Evolutionary conservation across 1,140 invertebrate species (phyloP), one percentile per base, ranked within the genome.

Genomic region (Ephestia elutella): DNA sequence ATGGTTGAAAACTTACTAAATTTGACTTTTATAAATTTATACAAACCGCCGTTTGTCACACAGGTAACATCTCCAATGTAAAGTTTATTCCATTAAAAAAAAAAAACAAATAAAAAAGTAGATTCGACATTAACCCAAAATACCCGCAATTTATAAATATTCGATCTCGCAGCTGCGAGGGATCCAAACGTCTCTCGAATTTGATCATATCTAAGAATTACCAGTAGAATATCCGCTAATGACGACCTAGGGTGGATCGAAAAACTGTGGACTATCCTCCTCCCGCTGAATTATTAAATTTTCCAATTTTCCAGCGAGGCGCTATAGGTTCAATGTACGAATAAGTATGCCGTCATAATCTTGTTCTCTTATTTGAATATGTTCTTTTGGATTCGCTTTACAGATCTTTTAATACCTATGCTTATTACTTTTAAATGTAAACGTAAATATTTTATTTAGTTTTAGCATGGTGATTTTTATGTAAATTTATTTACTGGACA

Each of bases 271-370:
- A 25, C 50, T 53, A 25, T 53, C 20, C 13, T 25, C 38, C 11
- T 10, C 50, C 20, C 10, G 38, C 21, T 53, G 50, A 53, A 53
- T 53, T 53, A 53, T 53, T 53, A 53, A 53, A 53, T 53, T 53
- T 53, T 53, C 50, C 50, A 53, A 53, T 53, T 53, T 50, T 11
- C 20, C 50, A 25, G 18, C 20, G 13, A 53, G 19, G 19, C 50
- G 20, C 19, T 53, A 20, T 50, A 50, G 49, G 49, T 50, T 18
- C 49, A 32, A 32, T 32, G 38, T 13, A 3, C 13, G 38, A n/a
- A 44, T 15, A n/a, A n/a, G 15, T 44, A 44, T 44, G 13, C 38
- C 38, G 15, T 15, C 1, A 17, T 44, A 44, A 44, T 44, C 15
- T 44, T 15, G 38, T 44, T 44, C n/a, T 44, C 38, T 10, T 44